These are phyloP conservation scores for Elmis aenea DNA, from an alignment of 2,888 invertebrate genomes.

Conservation along the genomic window DNA sequence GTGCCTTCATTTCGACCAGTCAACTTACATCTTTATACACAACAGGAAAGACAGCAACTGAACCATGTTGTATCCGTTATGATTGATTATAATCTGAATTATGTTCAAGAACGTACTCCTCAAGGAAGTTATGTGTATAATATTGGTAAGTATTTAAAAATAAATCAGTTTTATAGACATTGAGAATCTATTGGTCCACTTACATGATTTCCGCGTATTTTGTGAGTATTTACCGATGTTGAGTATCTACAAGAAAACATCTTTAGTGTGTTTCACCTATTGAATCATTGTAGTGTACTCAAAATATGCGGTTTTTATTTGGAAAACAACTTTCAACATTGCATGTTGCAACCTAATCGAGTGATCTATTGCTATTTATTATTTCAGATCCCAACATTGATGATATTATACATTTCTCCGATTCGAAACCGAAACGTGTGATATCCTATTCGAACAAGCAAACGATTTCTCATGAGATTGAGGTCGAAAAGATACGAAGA, in stretches of 20 bases:
- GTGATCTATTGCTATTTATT: conserved; percentile 28
- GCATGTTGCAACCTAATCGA: no score
- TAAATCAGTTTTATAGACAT: no score
- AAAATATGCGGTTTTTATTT: no score
- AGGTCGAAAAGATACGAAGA: conserved; percentile 69
- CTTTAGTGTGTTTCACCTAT: no score
- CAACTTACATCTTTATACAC: conserved; percentile 64
- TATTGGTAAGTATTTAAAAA: conserved; percentile 39
- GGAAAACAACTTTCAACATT: no score
- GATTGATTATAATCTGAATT: conserved; percentile 85
- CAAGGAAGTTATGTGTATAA: conserved; percentile 73
- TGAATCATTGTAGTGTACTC: no score
- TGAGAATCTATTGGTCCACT: no score
- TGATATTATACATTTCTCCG: conserved; percentile 52
- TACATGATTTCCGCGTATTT: no score
- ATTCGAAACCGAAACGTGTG: conserved; percentile 31
- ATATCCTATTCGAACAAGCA: conserved; percentile 70
- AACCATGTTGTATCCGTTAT: conserved; percentile 70
- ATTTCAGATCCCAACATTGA: conserved; percentile 76
- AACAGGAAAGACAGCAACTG: conserved; percentile 65
- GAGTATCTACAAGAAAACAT: no score
- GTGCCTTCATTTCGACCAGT: conserved; percentile 73
- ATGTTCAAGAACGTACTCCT: conserved; percentile 68
- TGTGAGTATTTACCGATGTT: no score
- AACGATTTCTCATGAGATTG: conserved; percentile 76